Evolutionary conservation across 2,113 vertebrate species (phyloP), one percentile per base, ranked within the genome.

Genomic region (Picathartes gymnocephalus): DNA sequence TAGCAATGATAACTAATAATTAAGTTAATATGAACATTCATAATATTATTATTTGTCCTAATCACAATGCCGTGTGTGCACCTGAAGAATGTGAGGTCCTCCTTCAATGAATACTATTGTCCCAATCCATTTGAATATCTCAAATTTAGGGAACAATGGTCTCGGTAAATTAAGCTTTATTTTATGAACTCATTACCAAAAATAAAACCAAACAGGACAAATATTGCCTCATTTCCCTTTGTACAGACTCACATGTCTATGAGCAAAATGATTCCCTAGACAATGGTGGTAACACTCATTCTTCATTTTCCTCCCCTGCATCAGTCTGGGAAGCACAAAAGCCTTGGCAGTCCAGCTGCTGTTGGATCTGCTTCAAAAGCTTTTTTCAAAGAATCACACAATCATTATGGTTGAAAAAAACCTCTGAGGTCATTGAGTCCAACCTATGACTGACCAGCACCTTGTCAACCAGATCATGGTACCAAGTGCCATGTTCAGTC

Each of bases 171-270:
- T n/a, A 93, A 86, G 37, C 27, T 56, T 94, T 71, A 28, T 86
- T 93, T 93, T 90, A 65, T 71, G 21, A 90, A 47, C 10, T 90
- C 66, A 56, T 72, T 71, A 93, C 57, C 39, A 83, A 88, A 92
- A 96, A 47, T 44, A 76, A 93, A 93, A 33, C 33, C 6, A 92
- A 76, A 58, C 16, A 60, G 50, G 30, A 79, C 12, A 64, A 88
- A 72, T 27, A 88, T 21, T 56, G 6, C 23, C 53, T 79, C n/a
- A n/a, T 15, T 61, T 92, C 6, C 31, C 50, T 91, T 91, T 65
- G 40, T 77, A 35, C 10, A 83, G 44, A 48, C 10, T 72, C 2
- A 0, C 13, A 18, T 2, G 0, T 19, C 39, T 74, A 6, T 51
- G 35, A 68, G 12, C 9, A 80, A 64, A 93, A 80, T 31, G 8